Conservation (phyloP, 2,113 vertebrate genomes). For the Eudyptes chrysolophus region DNA sequence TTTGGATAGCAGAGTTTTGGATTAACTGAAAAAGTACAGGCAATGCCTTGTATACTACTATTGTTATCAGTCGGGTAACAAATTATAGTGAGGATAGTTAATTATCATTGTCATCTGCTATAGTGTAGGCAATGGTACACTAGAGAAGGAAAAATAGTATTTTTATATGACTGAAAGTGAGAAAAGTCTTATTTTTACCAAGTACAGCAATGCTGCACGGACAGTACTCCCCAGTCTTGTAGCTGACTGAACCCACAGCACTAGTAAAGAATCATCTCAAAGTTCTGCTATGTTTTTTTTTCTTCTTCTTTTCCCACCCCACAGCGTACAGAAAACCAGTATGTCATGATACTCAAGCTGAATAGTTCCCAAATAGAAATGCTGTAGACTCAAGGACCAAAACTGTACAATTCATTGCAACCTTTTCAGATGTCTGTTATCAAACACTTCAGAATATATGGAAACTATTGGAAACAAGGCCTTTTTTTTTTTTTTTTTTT, state of each 20-base stretch:
- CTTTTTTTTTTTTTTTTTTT: too few relatives aligned
- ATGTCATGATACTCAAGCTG: background rate
- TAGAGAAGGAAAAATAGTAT: background rate
- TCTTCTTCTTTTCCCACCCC: background rate
- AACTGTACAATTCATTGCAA: background rate
- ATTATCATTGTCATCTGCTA: background rate
- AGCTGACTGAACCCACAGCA: background rate
- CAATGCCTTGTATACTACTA: rapidly evolving
- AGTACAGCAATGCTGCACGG: rapidly evolving
- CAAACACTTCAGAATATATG: background rate
- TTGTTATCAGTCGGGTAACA: background rate
- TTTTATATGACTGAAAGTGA: background rate
- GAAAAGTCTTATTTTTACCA: background rate
- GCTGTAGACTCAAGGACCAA: background rate
- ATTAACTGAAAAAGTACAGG: background rate
- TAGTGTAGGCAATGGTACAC: background rate
- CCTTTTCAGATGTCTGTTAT: background rate
- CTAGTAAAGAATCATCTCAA: background rate
- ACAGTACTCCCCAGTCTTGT: background rate
- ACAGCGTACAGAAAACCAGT: background rate
- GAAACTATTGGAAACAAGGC: background rate
- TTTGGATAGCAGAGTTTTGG: background rate
- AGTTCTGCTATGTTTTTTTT: background rate
- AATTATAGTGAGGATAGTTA: background rate
- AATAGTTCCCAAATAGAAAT: background rate